These are phyloP conservation scores for Operophtera brumata DNA, from an alignment of 2,888 invertebrate species.

Conservation along the genomic window DNA sequence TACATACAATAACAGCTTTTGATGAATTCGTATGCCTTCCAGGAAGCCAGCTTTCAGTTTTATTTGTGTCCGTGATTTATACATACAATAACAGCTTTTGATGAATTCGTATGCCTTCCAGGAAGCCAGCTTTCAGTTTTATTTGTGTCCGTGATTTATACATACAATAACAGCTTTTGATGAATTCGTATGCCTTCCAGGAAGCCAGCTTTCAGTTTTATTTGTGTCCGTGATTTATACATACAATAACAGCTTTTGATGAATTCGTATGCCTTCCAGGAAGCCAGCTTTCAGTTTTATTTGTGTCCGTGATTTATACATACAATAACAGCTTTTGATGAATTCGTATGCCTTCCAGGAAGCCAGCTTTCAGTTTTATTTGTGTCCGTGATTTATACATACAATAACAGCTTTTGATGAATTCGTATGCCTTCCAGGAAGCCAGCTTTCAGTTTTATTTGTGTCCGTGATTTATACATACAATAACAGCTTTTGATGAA, in stretches of 20 bases:
- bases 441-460: conserved; percentile 48
- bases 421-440: conserved; percentile 62
- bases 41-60: conserved; percentile 55
- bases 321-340: conserved; percentile 66
- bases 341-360: conserved; percentile 60
- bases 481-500: conserved; percentile 66
- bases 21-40: conserved; percentile 65
- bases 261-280: conserved; percentile 62
- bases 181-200: conserved; percentile 65
- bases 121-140: conserved; percentile 52
- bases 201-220: conserved; percentile 52
- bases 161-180: conserved; percentile 64
- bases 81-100: conserved; percentile 64
- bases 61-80: conserved; percentile 43
- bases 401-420: conserved; percentile 66
- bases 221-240: conserved; percentile 48
- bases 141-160: conserved; percentile 45
- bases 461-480: conserved; percentile 56
- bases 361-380: conserved; percentile 50
- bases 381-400: conserved; percentile 53
- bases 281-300: conserved; percentile 52
- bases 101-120: conserved; percentile 65
- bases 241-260: conserved; percentile 65
- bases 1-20: conserved; percentile 62
- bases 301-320: conserved; percentile 51